Percentiles rank a stretch among this genome's conserved stretches.
phyloP scores from a whole-genome alignment of 2,113 vertebrate genomes.

The Chamaetylas fuelleborni region DNA sequence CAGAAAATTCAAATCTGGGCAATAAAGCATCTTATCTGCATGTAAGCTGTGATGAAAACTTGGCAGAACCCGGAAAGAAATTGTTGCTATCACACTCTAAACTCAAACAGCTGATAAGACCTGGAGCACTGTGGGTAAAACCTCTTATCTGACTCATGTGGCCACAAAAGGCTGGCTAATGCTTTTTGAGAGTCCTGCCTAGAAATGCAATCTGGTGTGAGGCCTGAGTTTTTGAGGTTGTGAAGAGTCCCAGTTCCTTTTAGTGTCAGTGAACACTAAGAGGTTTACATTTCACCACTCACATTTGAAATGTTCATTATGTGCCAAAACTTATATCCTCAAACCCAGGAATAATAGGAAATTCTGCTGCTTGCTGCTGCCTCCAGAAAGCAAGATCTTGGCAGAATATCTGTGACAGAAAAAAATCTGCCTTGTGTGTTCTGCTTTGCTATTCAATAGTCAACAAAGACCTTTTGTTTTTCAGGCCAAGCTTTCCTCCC shows the following conservation, averaged over 20 bases:
- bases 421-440: not conserved
- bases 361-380: not conserved
- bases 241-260: not conserved
- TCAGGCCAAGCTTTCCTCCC: conserved; percentile 80
- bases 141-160: not conserved
- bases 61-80: not conserved
- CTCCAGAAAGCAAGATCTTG: not conserved
- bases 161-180: not conserved
- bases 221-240: not conserved
- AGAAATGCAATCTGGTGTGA: not conserved
- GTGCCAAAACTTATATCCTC: not conserved
- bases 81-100: not conserved
- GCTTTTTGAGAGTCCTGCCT: not conserved
- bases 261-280: not conserved
- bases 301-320: not conserved
- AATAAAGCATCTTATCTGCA: not conserved
- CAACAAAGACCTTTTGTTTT: not conserved
- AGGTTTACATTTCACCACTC: not conserved
- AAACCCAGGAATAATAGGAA: not conserved
- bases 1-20: not conserved
- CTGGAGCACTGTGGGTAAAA: not conserved
- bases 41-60: not conserved
- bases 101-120: not conserved
- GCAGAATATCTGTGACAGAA: not conserved
- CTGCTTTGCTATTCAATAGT: not conserved